These are phyloP conservation scores for Corythaixoides concolor DNA, from an alignment of 2,113 vertebrate species.

Conservation along the genomic window DNA sequence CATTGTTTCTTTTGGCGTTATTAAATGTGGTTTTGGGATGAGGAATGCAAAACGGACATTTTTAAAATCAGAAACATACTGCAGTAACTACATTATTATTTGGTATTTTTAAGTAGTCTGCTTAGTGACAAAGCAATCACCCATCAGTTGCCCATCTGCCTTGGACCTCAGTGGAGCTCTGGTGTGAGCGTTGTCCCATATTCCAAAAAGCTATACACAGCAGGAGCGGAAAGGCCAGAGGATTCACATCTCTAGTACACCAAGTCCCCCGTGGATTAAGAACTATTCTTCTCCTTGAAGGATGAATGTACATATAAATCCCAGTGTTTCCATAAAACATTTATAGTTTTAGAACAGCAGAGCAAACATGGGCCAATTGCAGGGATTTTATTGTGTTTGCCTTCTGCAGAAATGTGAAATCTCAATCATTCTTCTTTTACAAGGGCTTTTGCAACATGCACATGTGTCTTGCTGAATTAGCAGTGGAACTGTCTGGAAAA, in stretches of 20 bases:
- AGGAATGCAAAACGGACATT: conserved; percentile 13
- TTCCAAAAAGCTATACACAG: background rate
- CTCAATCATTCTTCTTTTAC: conserved; percentile 67
- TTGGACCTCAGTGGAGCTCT: background rate
- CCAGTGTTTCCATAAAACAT: conserved; percentile 63
- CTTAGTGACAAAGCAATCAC: background rate
- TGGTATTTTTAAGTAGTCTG: background rate
- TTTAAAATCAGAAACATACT: conserved; percentile 39
- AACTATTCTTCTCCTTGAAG: conserved; percentile 67
- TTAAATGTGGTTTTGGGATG: background rate
- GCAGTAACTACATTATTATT: background rate
- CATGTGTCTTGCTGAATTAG: conserved; percentile 69
- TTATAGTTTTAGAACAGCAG: conserved; percentile 62
- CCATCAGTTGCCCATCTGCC: background rate
- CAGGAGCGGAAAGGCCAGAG: conserved; percentile 16
- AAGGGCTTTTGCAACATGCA: conserved; percentile 71
- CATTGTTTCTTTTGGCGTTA: conserved; percentile 28
- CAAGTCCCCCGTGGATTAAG: conserved; percentile 33
- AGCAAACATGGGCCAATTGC: conserved; percentile 49
- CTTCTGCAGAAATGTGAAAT: conserved; percentile 73
- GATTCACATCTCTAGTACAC: conserved; percentile 43
- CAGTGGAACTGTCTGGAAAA: conserved; percentile 72
- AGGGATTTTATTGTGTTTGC: conserved; percentile 66
- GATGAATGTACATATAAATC: conserved; percentile 62
- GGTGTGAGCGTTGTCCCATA: background rate